phyloP scores from a whole-genome alignment of 2,888 invertebrate species.

The Hipparchia semele region DNA sequence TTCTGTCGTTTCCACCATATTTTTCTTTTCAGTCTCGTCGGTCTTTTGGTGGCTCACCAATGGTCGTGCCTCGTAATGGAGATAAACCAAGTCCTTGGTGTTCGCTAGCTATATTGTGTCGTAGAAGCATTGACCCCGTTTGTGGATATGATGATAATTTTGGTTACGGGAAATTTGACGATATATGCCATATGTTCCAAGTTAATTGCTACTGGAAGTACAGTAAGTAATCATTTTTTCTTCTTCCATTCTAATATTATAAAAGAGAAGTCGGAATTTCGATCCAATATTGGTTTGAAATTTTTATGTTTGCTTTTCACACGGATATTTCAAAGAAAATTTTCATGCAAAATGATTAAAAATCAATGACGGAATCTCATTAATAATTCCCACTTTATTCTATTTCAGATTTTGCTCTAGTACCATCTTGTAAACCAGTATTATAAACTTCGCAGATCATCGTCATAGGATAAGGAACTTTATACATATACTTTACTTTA shows the following conservation, averaged over 20 bases:
- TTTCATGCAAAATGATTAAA: no score
- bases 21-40: conserved; percentile 53
- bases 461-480: neutral
- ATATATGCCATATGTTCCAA: conserved; percentile 65
- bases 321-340: no score
- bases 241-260: neutral
- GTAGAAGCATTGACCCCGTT: conserved; percentile 47
- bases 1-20: conserved; percentile 3
- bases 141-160: conserved; percentile 66
- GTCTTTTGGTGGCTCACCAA: conserved; percentile 42
- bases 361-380: neutral
- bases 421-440: conserved; percentile 51
- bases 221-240: conserved; percentile 54
- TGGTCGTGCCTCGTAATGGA: conserved; percentile 34
- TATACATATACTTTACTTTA: neutral
- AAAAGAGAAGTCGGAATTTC: no score
- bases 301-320: no score
- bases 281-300: no score
- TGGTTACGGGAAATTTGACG: conserved; percentile 64
- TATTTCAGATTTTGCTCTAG: conserved; percentile 63
- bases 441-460: conserved; percentile 6
- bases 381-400: conserved; percentile 8
- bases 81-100: conserved; percentile 59
- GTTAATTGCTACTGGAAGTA: conserved; percentile 70
- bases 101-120: conserved; percentile 55